Conservation (phyloP, 1,140 invertebrate genomes). For the Leptopilina boulardi region DNA sequence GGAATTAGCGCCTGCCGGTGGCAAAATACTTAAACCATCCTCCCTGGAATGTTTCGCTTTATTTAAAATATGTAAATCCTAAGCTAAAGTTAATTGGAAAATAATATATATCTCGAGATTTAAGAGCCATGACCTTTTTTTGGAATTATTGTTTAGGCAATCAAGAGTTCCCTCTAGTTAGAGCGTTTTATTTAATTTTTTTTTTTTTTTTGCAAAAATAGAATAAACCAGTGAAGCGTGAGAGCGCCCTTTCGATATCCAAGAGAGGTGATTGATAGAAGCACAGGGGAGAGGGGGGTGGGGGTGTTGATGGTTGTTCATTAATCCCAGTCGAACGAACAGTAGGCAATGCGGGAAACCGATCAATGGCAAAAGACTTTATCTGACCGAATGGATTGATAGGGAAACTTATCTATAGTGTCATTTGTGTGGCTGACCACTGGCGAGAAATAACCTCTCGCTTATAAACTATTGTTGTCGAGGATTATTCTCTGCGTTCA, state of each 20-base stretch:
- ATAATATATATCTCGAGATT: not conserved
- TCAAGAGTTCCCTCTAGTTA: conserved; percentile 3
- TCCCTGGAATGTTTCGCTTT: not conserved
- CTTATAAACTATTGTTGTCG: conserved; percentile 48
- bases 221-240: conserved; percentile 40
- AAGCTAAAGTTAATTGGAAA: not conserved
- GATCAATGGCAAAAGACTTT: conserved; percentile 68
- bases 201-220: conserved; percentile 19
- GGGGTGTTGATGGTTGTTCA: conserved; percentile 70
- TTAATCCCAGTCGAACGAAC: conserved; percentile 70
- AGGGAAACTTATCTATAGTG: conserved; percentile 66
- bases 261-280: conserved; percentile 68
- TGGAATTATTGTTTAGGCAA: not conserved
- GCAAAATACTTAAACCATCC: conserved; percentile 16
- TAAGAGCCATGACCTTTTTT: not conserved
- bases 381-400: conserved; percentile 70
- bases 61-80: not conserved
- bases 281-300: too few species aligned
- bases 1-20: conserved; percentile 32
- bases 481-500: conserved; percentile 44
- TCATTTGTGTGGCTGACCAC: conserved; percentile 52
- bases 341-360: conserved; percentile 62
- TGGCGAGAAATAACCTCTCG: conserved; percentile 46
- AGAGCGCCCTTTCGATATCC: conserved; percentile 51
- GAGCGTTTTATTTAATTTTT: too few species aligned